These are phyloP conservation scores for Nothocercus julius DNA, from an alignment of 2,113 vertebrate species.

Conservation along the genomic window DNA sequence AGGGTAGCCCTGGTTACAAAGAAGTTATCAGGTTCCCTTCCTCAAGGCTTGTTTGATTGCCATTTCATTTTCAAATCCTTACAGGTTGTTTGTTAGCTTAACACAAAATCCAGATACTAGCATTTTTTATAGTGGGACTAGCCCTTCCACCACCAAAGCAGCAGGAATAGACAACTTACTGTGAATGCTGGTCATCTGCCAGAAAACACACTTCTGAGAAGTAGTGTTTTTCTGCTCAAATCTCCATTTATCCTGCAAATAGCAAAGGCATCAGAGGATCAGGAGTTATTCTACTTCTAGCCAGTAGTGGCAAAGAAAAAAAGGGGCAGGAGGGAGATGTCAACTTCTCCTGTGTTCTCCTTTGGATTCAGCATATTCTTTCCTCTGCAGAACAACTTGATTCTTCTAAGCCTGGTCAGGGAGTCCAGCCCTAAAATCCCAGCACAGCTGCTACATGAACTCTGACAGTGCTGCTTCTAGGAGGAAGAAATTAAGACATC, in stretches of 20 bases:
- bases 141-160: not conserved
- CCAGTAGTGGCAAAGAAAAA: not conserved
- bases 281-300: not conserved
- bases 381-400: rapidly evolving
- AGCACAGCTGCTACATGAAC: not conserved
- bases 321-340: not conserved
- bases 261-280: not conserved
- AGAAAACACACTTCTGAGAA: not conserved
- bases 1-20: not conserved
- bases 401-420: not conserved
- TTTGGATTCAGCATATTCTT: rapidly evolving
- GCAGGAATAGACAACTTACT: not conserved
- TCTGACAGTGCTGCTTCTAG: not conserved
- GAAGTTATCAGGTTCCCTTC: not conserved
- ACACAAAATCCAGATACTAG: rapidly evolving
- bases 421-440: not conserved
- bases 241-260: not conserved
- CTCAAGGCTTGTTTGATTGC: not conserved
- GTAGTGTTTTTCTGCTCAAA: not conserved
- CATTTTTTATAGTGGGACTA: not conserved
- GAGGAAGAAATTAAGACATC: not conserved
- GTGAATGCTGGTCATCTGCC: not conserved
- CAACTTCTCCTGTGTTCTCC: not conserved
- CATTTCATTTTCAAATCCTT: not conserved
- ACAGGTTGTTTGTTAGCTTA: rapidly evolving